Evolutionary conservation across 2,888 invertebrate species (phyloP), one percentile per base, ranked within the genome.

Genomic region (Rhogogaster chlorosoma): DNA sequence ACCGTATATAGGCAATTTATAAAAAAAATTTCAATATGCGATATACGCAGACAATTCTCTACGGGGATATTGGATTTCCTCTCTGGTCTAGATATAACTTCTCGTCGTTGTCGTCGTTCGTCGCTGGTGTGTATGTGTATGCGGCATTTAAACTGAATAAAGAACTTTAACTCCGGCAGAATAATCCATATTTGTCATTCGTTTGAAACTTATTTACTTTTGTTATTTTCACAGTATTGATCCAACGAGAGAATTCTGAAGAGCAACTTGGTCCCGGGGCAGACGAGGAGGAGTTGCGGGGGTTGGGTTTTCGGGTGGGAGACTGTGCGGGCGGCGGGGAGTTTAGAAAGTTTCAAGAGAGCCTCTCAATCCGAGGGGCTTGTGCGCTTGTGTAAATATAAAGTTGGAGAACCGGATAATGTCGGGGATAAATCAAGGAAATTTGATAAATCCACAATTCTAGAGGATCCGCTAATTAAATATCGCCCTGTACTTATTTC

Each of bases 181-280:
- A 90, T 91, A 91, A 91, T 91, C 91, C 90, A 91, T 91, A 90
- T 90, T 90, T 91, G 90, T 90, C 90, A 91, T 90, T 90, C 91
- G 91, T 91, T 89, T 90, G 88, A 84, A 67, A 90, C 90, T 90
- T 91, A 90, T 91, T 91, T 92, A 90, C 90, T 91, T 91, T 91
- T 91, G 90, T 91, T 91, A 91, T 91, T 90, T 90, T 89, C 90
- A 86, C 89, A 85, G 90, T 92, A 92, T 92, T 91, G 91, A 91
- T 92, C 91, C 90, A 87, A 71, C 88, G 88, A 88, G 87, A 85
- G 86, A 88, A 88, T 89, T 89, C 86, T 88, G 73, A 84, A 85
- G 86, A 73, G 84, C 70, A 83, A 61, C 57, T 80, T 80, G 75
- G 86, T 84, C 77, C 75, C 75, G 85, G 86, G 86, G 84, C 83